Percentiles rank a stretch among this genome's conserved stretches.
phyloP scores from a whole-genome alignment of 2,113 vertebrate genomes.

The Gymnogyps californianus region DNA sequence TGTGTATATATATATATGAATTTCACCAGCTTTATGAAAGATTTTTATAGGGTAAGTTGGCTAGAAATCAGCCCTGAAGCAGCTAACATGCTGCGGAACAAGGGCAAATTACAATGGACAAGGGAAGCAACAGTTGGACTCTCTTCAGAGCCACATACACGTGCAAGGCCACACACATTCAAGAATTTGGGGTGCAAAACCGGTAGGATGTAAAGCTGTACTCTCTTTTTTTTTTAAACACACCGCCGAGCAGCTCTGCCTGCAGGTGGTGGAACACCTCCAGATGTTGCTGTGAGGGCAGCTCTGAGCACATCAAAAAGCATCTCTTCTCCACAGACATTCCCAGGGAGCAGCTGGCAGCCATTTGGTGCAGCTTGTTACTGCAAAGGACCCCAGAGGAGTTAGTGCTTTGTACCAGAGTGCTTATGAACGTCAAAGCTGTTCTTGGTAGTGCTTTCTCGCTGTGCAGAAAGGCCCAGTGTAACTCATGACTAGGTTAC shows the following conservation, averaged over 20 bases:
- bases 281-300: not conserved
- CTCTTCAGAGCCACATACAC: not conserved
- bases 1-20: not conserved
- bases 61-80: not conserved
- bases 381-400: not conserved
- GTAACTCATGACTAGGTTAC: not conserved
- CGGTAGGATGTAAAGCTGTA: not conserved
- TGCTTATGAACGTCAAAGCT: not conserved
- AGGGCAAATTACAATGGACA: not conserved
- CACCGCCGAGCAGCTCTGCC: not conserved
- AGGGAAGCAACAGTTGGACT: not conserved
- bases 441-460: not conserved
- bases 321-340: not conserved
- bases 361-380: not conserved
- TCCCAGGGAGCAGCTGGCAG: conserved; percentile 6
- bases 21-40: not conserved
- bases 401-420: not conserved
- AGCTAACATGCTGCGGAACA: not conserved
- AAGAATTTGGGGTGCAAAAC: not conserved
- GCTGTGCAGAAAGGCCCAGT: not conserved
- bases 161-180: not conserved
- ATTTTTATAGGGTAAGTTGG: not conserved
- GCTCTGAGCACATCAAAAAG: not conserved
- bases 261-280: not conserved
- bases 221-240: rapidly evolving